Base-by-base conservation (phyloP, 2,888 invertebrate species). In the Chymomyza amoena region DNA sequence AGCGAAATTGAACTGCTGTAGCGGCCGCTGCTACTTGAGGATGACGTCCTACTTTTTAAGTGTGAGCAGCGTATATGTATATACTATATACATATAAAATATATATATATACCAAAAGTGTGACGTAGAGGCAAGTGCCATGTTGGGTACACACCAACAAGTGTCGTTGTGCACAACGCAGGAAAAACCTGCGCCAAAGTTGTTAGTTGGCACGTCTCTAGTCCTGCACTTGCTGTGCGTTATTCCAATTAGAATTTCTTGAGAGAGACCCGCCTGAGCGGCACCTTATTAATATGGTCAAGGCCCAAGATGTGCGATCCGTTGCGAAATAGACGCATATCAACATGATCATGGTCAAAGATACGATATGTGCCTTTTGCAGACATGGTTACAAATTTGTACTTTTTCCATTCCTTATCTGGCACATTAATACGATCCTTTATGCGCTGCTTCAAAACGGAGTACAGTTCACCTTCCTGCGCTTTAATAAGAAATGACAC, bases 221-320 rank as follows among this genome's bases (percentile, higher is more conserved):
- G 25, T 25, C 4, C 4, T 25, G 3, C 25, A 32, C 32, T 32
- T 32, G 7, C 9, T 7, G 5, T 32, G 32, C 32, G 99, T 99
- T 93, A 99, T 99, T 89, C 99, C 98, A n/a, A n/a, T n/a, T n/a
- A n/a, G n/a, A n/a, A n/a, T 93, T 99, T 99, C 94, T 99, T 99
- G 91, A 98, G 93, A 93, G 98, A 98, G 93, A 97, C 98, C 93
- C 98, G 96, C 89, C 4, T 98, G 96, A 90, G 98, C 96, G 88
- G 97, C 81, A 97, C 97, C 93, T 99, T 99, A 93, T 99, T 99
- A 90, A 98, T 95, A 93, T 99, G 99, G 93, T 99, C 99, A 89
- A 99, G 93, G 57, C 98, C 99, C 81, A 99, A 25, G 25, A 25
- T 25, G 94, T 97, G 98, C 99, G 68, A 98, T 95, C 92, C 94